Evolutionary conservation across 2,888 invertebrate genomes (phyloP).

Genomic region (Lithophane leautieri): DNA sequence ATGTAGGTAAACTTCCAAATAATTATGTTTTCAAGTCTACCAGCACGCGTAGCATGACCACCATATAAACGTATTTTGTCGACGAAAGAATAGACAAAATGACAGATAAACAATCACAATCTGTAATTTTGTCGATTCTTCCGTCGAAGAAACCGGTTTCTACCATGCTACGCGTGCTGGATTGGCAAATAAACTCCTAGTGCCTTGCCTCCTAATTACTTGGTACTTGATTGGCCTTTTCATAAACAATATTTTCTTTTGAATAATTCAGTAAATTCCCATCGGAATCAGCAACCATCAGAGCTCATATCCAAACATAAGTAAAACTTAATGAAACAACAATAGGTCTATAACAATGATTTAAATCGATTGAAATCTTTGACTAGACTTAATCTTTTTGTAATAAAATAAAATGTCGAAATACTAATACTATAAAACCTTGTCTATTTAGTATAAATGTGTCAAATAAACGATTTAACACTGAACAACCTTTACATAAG

Average conservation of each 20-base stretch:
- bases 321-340: slow-evolving; percentile 3
- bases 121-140: too few species aligned
- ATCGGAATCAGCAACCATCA: neutral
- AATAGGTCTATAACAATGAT: too few species aligned
- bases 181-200: neutral
- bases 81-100: too few species aligned
- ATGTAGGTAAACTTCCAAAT: neutral
- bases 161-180: too few species aligned
- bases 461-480: slow-evolving; percentile 52
- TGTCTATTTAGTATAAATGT: slow-evolving; percentile 49
- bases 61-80: too few species aligned
- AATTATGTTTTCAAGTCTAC: neutral
- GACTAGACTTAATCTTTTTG: neutral
- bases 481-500: slow-evolving; percentile 43
- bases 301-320: neutral
- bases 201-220: too few species aligned
- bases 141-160: too few species aligned
- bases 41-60: too few species aligned
- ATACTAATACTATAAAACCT: slow-evolving; percentile 41
- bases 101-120: too few species aligned
- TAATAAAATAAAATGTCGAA: slow-evolving; percentile 23
- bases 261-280: too few species aligned
- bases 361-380: too few species aligned
- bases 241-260: neutral
- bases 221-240: neutral